phyloP scores from a whole-genome alignment of 1,140 invertebrate genomes.

The Sycophila sp. region DNA sequence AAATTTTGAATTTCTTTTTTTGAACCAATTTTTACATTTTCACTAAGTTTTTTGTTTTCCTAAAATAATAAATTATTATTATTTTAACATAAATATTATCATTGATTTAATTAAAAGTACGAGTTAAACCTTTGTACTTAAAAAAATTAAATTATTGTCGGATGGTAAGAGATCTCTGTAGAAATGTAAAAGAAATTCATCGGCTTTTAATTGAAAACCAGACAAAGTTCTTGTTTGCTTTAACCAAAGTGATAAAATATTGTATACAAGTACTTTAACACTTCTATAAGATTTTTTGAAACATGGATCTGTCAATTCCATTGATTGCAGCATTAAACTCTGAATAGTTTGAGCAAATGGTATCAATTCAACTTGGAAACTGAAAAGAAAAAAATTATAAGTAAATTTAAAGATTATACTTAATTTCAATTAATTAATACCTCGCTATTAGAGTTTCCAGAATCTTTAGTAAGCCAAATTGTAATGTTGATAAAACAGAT shows the following conservation, averaged over 20 bases:
- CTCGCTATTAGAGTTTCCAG: conserved; percentile 13
- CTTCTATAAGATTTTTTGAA: background rate
- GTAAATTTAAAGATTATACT: background rate
- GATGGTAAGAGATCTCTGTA: background rate
- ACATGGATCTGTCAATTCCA: conserved; percentile 7
- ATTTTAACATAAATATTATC: background rate
- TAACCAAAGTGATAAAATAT: conserved; percentile 19
- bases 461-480: conserved; percentile 8
- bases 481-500: conserved; percentile 17
- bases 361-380: conserved; percentile 27
- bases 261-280: conserved; percentile 8
- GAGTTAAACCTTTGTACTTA: conserved; percentile 13
- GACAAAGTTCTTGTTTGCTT: conserved; percentile 12
- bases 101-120: background rate
- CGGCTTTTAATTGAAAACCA: conserved; percentile 17
- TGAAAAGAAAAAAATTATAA: background rate
- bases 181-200: conserved; percentile 20
- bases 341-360: conserved; percentile 13
- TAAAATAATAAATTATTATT: background rate
- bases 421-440: background rate
- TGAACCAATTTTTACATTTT: background rate
- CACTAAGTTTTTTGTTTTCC: background rate
- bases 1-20: conserved; percentile 19
- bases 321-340: conserved; percentile 17
- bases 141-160: background rate